Conservation (phyloP, 2,797 vertebrate species). For the Anguilla anguilla region DNA sequence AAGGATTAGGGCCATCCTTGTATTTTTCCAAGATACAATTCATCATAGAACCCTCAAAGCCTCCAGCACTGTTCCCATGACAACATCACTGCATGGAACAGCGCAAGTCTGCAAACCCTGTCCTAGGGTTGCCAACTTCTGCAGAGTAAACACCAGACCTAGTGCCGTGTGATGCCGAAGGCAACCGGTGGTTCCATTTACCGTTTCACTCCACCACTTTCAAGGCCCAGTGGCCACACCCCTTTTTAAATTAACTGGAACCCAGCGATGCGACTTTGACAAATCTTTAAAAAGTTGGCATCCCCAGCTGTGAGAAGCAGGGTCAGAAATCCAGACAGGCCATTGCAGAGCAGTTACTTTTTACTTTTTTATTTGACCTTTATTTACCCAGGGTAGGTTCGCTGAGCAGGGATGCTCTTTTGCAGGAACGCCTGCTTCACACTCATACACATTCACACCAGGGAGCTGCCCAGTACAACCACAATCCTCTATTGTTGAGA, state of each 20-base stretch:
- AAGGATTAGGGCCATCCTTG: neutral
- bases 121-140: neutral
- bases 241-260: neutral
- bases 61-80: constrained; percentile 4
- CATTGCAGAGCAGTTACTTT: neutral
- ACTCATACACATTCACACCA: no score
- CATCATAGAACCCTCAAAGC: neutral
- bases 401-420: no score
- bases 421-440: no score
- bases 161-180: neutral
- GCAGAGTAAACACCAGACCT: neutral
- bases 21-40: neutral
- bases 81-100: neutral
- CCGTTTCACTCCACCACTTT: neutral
- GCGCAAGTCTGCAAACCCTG: neutral
- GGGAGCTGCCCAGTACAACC: no score
- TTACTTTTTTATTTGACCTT: no score
- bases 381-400: no score
- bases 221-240: neutral
- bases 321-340: neutral
- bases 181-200: neutral
- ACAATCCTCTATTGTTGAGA: no score
- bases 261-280: neutral
- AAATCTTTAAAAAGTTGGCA: neutral
- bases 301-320: neutral